Percentiles rank a stretch among this genome's conserved stretches.
Conservation (phyloP, 1,140 invertebrate genomes). For the Macrocentrus cingulum region DNA sequence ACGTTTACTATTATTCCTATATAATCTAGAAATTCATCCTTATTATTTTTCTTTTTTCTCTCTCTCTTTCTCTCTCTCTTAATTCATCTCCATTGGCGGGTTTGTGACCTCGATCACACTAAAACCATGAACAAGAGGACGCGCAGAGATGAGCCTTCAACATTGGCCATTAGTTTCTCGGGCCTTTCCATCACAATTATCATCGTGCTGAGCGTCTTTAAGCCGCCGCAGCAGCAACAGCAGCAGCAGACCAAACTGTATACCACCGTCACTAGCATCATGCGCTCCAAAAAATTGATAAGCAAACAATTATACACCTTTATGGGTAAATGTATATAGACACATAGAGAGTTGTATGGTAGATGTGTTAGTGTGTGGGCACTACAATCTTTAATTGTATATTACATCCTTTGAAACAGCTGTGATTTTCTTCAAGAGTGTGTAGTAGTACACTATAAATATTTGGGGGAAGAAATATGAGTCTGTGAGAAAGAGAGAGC, state of each 20-base stretch:
- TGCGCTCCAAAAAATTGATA: slow-evolving; percentile 10
- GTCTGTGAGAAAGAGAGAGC: slow-evolving; percentile 17
- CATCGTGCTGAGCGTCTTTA: neutral
- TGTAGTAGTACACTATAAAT: neutral
- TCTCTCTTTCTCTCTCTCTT: too few species aligned
- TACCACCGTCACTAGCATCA: slow-evolving; percentile 22
- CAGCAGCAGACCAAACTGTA: neutral
- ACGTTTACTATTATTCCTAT: slow-evolving; percentile 19
- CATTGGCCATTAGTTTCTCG: too few species aligned
- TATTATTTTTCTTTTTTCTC: slow-evolving; percentile 10
- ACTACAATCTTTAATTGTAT: slow-evolving; percentile 36
- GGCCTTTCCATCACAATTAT: too few species aligned
- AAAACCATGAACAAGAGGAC: neutral
- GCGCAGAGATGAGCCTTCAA: too few species aligned
- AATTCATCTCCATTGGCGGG: slow-evolving; percentile 1
- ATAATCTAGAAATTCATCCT: slow-evolving; percentile 15
- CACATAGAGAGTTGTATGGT: slow-evolving; percentile 37
- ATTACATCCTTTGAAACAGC: slow-evolving; percentile 44
- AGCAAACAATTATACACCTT: slow-evolving; percentile 21
- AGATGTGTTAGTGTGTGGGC: slow-evolving; percentile 30
- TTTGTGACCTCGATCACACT: neutral
- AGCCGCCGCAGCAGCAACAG: neutral
- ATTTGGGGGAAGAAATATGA: slow-evolving; percentile 14
- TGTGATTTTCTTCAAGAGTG: slow-evolving; percentile 36
- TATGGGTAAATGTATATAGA: slow-evolving; percentile 41